Evolutionary conservation across 2,797 vertebrate species (phyloP).

Genomic region (Acridotheres tristis): DNA sequence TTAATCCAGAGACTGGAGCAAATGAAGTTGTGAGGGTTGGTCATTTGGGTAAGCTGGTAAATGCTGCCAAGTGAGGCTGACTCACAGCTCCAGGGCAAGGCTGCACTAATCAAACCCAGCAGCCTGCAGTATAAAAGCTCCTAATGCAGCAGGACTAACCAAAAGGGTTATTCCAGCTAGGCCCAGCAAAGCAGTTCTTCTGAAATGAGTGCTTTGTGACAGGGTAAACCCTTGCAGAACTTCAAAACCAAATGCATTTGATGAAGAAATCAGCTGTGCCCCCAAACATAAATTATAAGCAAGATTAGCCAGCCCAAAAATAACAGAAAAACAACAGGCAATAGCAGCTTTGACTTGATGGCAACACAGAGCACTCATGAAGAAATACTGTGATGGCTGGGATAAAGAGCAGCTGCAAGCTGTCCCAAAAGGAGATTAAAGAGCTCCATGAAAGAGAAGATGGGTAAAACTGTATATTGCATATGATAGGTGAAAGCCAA

Average conservation of each 20-base stretch:
- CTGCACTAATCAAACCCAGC: background rate
- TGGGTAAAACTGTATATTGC: background rate
- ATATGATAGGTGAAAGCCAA: background rate
- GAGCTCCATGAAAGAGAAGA: background rate
- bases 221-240: background rate
- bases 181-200: background rate
- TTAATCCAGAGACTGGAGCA: background rate
- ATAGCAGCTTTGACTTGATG: background rate
- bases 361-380: background rate
- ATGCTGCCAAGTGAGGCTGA: background rate
- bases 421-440: background rate
- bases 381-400: background rate
- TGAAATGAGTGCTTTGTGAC: background rate
- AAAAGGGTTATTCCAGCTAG: background rate
- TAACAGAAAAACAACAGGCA: background rate
- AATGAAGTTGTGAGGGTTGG: background rate
- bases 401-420: background rate
- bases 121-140: background rate
- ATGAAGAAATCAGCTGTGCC: background rate
- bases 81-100: background rate
- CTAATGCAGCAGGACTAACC: background rate
- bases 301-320: background rate
- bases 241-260: background rate
- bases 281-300: background rate
- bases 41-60: background rate